A percentile compares a stretch with the other conserved stretches of the same genome.
phyloP scores from a whole-genome alignment of 1,140 invertebrate species.

The Episyrphus balteatus region DNA sequence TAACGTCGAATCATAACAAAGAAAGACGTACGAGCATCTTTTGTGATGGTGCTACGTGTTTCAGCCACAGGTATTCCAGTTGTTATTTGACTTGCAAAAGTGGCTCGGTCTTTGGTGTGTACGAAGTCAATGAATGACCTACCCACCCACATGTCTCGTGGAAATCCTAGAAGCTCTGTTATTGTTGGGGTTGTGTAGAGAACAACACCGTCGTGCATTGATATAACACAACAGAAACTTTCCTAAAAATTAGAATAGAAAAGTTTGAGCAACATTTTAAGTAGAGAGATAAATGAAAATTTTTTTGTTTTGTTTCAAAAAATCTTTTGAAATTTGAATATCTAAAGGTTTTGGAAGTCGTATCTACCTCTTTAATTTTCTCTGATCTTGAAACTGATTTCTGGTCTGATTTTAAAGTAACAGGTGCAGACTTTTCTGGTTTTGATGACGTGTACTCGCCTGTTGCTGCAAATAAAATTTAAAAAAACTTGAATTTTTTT shows the following conservation, averaged over 20 bases:
- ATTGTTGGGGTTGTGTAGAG: constrained; percentile 62
- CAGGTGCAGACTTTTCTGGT: too few relatives aligned
- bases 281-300: background rate
- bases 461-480: too few relatives aligned
- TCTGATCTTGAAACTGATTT: too few relatives aligned
- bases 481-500: too few relatives aligned
- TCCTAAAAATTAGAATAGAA: constrained; percentile 39
- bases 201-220: constrained; percentile 69
- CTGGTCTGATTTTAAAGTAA: too few relatives aligned
- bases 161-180: constrained; percentile 60
- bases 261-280: background rate
- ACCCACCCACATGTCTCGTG: constrained; percentile 75
- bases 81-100: constrained; percentile 50
- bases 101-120: constrained; percentile 59
- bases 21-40: constrained; percentile 25
- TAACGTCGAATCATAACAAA: constrained; percentile 39
- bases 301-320: background rate
- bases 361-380: too few relatives aligned
- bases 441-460: too few relatives aligned
- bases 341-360: too few relatives aligned
- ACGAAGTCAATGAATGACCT: constrained; percentile 77
- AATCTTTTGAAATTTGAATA: background rate
- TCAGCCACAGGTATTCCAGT: constrained; percentile 42
- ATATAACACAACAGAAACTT: constrained; percentile 67
- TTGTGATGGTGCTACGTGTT: constrained; percentile 22